Base-by-base conservation (phyloP, 2,888 invertebrate genomes). In the Spodoptera littoralis region DNA sequence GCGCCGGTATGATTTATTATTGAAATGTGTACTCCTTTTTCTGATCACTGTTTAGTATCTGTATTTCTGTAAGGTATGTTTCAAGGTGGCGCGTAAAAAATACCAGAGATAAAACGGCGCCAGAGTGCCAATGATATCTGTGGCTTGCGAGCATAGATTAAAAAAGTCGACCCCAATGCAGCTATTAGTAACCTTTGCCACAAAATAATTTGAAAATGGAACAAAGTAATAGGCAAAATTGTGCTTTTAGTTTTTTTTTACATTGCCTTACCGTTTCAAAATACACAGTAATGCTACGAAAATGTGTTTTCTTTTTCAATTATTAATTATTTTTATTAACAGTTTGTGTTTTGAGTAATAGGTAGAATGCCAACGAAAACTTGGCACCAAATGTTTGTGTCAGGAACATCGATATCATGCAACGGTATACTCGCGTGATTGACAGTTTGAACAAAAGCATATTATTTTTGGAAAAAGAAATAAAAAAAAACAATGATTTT, bases 1-100 rank as follows among this genome's bases (percentile, higher is more conserved):
- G 54, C 62, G 73, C 69, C 64, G 61, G 49, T 74, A 72, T 77
- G 75, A 83, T 81, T 81, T 84, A 84, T 80, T 44, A 65, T 77
- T 74, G 52, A 60, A 76, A 73, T 79, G 60, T 73, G 67, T 67
- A 74, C 73, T 70, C 53, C 47, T 73, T 62, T 83, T 82, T 72
- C 78, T 79, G 75, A 73, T 80, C 73, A 76, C 70, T 81, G 68
- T 78, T 72, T 80, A 59, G 67, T 76, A 70, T 64, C 43, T 30
- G 45, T 56, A 60, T 36, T 36, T 36, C 6, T 43, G 42, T 41
- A 6, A 59, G 55, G 59, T 73, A 62, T 60, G 51, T 61, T 36
- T 65, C 76, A 73, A 76, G 66, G 73, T 67, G 41, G 62, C 43
- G 11, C 46, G 18, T 65, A 65, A 72, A 61, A 64, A 57, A 59